Evolutionary conservation across 2,888 invertebrate genomes (phyloP).

Genomic region (Melanotus villosus): DNA sequence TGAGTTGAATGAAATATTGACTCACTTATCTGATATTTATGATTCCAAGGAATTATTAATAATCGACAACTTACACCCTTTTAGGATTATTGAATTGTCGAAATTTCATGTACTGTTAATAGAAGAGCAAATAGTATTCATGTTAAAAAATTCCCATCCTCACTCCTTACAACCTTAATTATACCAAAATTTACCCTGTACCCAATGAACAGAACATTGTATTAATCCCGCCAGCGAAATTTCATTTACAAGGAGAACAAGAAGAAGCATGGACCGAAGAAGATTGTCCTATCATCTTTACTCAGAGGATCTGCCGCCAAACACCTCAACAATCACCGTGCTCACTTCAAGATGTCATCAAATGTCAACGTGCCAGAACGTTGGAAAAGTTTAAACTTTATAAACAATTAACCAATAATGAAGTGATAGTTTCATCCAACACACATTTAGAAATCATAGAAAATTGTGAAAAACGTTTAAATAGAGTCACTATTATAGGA

Average conservation of each 20-base stretch:
- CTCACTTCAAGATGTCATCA: not conserved
- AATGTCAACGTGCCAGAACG: not conserved
- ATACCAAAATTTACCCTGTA: constrained; percentile 32
- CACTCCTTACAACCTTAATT: constrained; percentile 6
- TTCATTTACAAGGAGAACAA: constrained; percentile 9
- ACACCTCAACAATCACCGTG: not conserved
- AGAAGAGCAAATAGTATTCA: constrained; percentile 28
- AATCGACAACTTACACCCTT: constrained; percentile 30
- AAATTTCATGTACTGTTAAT: constrained; percentile 30
- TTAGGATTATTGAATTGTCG: constrained; percentile 38
- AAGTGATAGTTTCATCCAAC: not conserved
- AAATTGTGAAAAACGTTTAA: constrained; percentile 1
- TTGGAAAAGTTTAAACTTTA: not conserved
- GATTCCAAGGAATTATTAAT: constrained; percentile 30
- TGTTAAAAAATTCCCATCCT: constrained; percentile 40
- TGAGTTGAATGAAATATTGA: constrained; percentile 29
- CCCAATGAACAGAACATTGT: constrained; percentile 26
- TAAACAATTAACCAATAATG: constrained; percentile 1
- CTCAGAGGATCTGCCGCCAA: not conserved
- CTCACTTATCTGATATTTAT: constrained; percentile 38
- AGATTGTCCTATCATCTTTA: constrained; percentile 17
- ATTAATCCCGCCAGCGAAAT: constrained; percentile 32
- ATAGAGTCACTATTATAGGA: not conserved
- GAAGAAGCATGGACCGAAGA: constrained; percentile 36
- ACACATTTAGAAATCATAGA: not conserved